Conservation (phyloP, 2,113 vertebrate species). For the Colius striatus region DNA sequence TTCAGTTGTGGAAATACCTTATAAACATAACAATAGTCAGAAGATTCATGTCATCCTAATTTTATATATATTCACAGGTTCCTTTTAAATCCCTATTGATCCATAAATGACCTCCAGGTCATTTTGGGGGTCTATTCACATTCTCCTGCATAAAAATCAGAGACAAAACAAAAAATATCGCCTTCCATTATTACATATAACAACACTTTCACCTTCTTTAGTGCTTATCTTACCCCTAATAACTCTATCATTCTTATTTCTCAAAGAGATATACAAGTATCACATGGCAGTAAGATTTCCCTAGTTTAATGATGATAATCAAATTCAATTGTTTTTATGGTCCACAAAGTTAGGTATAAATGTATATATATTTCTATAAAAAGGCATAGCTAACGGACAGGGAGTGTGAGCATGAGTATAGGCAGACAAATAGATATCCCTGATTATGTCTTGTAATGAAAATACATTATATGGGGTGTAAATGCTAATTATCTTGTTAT, state of each 20-base stretch:
- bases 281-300: not conserved
- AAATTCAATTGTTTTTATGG: not conserved
- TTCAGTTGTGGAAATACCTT: not conserved
- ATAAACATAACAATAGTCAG: not conserved
- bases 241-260: not conserved
- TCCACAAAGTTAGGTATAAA: fast-evolving
- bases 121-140: not conserved
- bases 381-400: not conserved
- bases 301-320: not conserved
- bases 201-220: not conserved
- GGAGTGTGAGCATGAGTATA: not conserved
- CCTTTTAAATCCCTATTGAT: not conserved
- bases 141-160: not conserved
- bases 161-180: not conserved
- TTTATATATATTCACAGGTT: not conserved
- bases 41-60: not conserved
- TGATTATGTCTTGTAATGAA: not conserved
- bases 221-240: not conserved
- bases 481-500: not conserved
- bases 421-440: not conserved
- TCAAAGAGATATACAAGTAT: not conserved
- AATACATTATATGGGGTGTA: not conserved
- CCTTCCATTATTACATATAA: not conserved
- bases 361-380: not conserved
- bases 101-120: not conserved